Evolutionary conservation across 53 echinoderm and acorn worm genomes (phyloP), one percentile per base, ranked within the genome.

Genomic region (Astropecten irregularis): DNA sequence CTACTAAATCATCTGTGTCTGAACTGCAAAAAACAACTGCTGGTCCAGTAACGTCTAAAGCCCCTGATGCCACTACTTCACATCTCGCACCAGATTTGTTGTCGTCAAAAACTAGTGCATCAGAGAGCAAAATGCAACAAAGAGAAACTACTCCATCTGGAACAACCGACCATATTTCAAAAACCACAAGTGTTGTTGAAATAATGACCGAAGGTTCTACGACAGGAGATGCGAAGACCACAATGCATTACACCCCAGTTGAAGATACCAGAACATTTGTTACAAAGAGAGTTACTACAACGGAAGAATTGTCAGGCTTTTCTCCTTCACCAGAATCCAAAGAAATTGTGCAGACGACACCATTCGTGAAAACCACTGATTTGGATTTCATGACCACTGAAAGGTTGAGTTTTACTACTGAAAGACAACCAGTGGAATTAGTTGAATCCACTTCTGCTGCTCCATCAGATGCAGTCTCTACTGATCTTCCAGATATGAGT

Each of bases 321-420:
- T 16, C 22, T 20, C 14, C 13, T 44, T 44, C 68, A 68, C 68
- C 56, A n/a, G n/a, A n/a, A n/a, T n/a, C n/a, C n/a, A n/a, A n/a
- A n/a, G n/a, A n/a, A n/a, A n/a, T n/a, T n/a, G n/a, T n/a, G n/a
- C n/a, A n/a, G n/a, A n/a, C n/a, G n/a, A n/a, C n/a, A 56, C n/a
- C n/a, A n/a, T 56, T 23, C 18, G 4, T 26, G 23, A 56, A 7
- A 56, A 28, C 26, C 23, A 56, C 56, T 56, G 56, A 56, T 56
- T 5, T 56, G 3, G 11, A 4, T 9, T 56, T n/a, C 32, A 22
- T 33, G 8, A 35, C 14, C 3, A 63, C 63, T 15, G 34, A 63
- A 32, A 39, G 52, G 51, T 32, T 72, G 16, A 72, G 54, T n/a
- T 66, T 38, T 39, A 72, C 72, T 31, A 72, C 35, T 34, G 33